phyloP scores from a whole-genome alignment of 2,797 vertebrate genomes.

The Simalia tracyae region DNA sequence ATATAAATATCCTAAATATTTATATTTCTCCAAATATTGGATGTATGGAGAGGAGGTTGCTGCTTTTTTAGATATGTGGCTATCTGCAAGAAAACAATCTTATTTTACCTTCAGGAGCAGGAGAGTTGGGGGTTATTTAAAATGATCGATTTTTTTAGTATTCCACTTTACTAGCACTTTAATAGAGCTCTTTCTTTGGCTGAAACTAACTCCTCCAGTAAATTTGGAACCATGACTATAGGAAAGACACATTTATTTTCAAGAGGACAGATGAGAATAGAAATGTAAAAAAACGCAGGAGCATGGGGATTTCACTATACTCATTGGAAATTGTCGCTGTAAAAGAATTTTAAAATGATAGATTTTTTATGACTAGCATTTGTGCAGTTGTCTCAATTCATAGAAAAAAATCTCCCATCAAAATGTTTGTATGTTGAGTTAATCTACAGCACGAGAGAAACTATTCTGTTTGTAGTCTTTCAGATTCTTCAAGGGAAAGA shows the following conservation, averaged over 20 bases:
- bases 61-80: background rate
- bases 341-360: background rate
- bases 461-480: background rate
- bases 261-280: conserved; percentile 6
- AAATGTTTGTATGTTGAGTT: conserved; percentile 7
- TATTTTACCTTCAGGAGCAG: background rate
- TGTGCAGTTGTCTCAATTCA: conserved; percentile 18
- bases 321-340: conserved; percentile 38
- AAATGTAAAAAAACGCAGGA: conserved; percentile 21
- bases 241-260: background rate
- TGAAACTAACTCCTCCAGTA: background rate
- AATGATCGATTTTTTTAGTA: background rate
- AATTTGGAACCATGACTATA: background rate
- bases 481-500: conserved; percentile 14
- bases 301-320: conserved; percentile 5
- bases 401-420: conserved; percentile 28
- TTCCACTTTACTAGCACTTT: background rate
- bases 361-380: conserved; percentile 20
- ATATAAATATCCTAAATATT: background rate
- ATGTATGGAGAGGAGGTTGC: background rate
- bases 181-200: background rate
- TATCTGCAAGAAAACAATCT: background rate
- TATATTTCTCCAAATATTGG: background rate
- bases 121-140: background rate
- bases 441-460: background rate